Base-by-base conservation (phyloP, 2,888 invertebrate genomes). In the Tenthredo distinguenda region DNA sequence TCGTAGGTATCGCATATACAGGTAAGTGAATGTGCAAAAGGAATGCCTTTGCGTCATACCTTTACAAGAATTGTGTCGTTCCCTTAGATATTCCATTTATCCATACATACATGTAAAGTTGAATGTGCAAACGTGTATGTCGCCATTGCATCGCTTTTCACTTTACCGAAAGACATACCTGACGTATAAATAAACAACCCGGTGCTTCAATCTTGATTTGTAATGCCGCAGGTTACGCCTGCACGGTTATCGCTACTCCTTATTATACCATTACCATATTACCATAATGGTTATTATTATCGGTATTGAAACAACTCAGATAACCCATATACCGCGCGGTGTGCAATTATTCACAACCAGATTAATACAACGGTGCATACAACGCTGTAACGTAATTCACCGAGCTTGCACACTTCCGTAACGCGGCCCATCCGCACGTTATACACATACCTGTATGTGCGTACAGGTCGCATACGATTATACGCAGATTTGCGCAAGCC, bases 341-440 rank as follows among this genome's bases (percentile, higher is more conserved):
- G n/a, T 40, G 81, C 81, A 81, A 81, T 81, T 81, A 81, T 81
- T 81, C 81, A 81, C 10, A 21, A 62, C 31, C 77, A 55, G 77
- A 77, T 77, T 77, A 40, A 76, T 76, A 26, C 71, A 47, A 76
- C 76, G 43, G n/a, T 47, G 76, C 47, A 76, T 21, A 76, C 34
- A 74, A 21, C 12, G 47, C 12, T 40, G 18, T 76, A 37, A 12
- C 21, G 76, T 55, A 55, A 26, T 31, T 21, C 72, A 74, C n/a
- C 43, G 43, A 37, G 34, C 21, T 31, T 55, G 34, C 34, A 79
- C 34, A 62, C 81, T 81, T 81, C 43, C 62, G 40, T 40, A 37
- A 81, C 2, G 34, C 26, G 10, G 62, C 10, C 4, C 26, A 62
- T 62, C 21, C 26, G 62, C 26, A 26, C 62, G 12, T 12, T 62